These are phyloP conservation scores for Gavialis gangeticus DNA, from an alignment of 2,113 vertebrate species.

Conservation along the genomic window DNA sequence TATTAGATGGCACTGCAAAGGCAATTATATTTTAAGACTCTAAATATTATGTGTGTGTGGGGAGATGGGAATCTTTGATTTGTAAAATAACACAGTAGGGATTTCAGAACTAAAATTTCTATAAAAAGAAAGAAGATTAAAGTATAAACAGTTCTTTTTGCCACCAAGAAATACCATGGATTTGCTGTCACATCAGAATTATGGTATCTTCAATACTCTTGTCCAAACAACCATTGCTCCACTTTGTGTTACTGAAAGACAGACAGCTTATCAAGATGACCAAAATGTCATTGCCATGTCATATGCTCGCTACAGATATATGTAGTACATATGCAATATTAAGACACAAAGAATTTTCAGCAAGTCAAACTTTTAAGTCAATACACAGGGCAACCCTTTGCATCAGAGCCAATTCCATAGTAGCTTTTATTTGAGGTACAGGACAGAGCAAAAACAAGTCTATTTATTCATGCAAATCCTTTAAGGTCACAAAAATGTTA, in stretches of 20 bases:
- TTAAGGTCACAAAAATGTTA: conserved; percentile 12
- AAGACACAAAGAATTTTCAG: conserved; percentile 7
- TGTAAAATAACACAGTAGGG: conserved; percentile 8
- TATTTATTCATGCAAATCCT: conserved; percentile 51
- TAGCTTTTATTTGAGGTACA: conserved; percentile 23
- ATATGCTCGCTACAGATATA: background rate
- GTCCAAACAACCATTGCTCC: background rate
- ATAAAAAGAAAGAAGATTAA: background rate
- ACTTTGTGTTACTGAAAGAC: background rate
- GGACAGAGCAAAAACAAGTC: background rate
- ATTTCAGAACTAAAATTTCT: background rate
- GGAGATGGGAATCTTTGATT: background rate
- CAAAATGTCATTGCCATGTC: background rate
- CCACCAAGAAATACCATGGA: background rate
- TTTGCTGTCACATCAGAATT: background rate
- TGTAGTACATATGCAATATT: background rate
- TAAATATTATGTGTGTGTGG: background rate
- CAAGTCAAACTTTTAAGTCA: background rate
- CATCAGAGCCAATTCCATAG: conserved; percentile 26
- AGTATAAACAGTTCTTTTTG: background rate
- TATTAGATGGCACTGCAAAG: background rate
- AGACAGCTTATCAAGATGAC: background rate
- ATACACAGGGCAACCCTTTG: background rate
- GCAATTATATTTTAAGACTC: conserved; percentile 18
- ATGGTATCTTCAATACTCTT: background rate